Conservation (phyloP, 2,888 invertebrate species). For the Germaria angustata region DNA sequence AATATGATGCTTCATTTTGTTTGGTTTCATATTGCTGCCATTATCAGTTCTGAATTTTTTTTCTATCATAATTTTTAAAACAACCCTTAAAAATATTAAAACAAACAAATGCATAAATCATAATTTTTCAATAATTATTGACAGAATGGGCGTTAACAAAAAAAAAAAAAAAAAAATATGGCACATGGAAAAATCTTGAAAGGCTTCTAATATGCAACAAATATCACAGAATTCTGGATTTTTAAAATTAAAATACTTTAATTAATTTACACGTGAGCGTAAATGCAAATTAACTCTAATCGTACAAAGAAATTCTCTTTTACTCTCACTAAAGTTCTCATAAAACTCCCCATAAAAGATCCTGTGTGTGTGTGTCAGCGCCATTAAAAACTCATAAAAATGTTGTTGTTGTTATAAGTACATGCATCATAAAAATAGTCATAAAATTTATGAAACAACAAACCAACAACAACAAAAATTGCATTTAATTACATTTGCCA, state of each 20-base stretch:
- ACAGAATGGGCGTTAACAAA: conserved; percentile 76
- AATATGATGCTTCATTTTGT: too few species aligned
- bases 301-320: background rate
- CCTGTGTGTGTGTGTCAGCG: conserved; percentile 51
- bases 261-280: conserved; percentile 76
- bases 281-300: conserved; percentile 67
- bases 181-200: conserved; percentile 6
- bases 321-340: too few species aligned
- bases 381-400: conserved; percentile 81
- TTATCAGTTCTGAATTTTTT: background rate
- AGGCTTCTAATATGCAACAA: conserved; percentile 39
- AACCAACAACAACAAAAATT: conserved; percentile 2
- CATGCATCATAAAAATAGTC: conserved; percentile 81
- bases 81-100: conserved; percentile 45
- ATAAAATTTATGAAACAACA: conserved; percentile 76
- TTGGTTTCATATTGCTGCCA: background rate
- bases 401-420: conserved; percentile 76
- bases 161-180: conserved; percentile 50
- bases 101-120: conserved; percentile 73
- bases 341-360: too few species aligned
- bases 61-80: conserved; percentile 39
- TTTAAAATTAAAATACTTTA: background rate
- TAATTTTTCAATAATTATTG: conserved; percentile 74
- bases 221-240: background rate
- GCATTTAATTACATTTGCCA: conserved; percentile 50